phyloP scores from a whole-genome alignment of 2,888 invertebrate species.

The Agrochola circellaris region DNA sequence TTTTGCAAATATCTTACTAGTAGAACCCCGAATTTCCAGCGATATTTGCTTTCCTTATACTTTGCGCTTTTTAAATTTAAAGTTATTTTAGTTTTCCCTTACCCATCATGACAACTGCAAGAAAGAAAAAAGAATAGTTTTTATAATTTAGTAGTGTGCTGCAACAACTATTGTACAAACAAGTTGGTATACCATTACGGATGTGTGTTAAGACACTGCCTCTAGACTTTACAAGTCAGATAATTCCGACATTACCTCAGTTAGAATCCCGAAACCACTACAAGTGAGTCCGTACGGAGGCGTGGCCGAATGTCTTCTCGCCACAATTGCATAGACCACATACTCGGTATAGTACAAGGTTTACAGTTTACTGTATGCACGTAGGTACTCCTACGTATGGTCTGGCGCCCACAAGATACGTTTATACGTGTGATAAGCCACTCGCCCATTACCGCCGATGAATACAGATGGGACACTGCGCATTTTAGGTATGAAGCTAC shows the following conservation, averaged over 20 bases:
- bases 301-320: slow-evolving; percentile 17
- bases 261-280: slow-evolving; percentile 11
- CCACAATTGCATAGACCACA: slow-evolving; percentile 26
- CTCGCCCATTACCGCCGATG: background rate
- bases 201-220: background rate
- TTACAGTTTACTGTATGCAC: background rate
- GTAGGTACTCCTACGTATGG: background rate
- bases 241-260: slow-evolving; percentile 5
- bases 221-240: background rate
- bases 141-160: background rate
- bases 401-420: background rate
- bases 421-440: background rate
- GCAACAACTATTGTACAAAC: background rate
- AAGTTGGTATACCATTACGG: background rate
- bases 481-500: too few relatives aligned
- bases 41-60: background rate
- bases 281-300: background rate
- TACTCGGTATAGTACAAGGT: background rate
- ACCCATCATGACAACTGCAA: background rate
- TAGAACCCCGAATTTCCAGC: too few relatives aligned
- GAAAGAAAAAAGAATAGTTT: background rate
- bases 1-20: background rate
- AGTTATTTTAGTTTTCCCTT: background rate
- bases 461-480: too few relatives aligned
- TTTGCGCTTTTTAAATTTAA: background rate